Evolutionary conservation across 2,113 vertebrate species (phyloP).

Genomic region (Anthoscopus minutus): DNA sequence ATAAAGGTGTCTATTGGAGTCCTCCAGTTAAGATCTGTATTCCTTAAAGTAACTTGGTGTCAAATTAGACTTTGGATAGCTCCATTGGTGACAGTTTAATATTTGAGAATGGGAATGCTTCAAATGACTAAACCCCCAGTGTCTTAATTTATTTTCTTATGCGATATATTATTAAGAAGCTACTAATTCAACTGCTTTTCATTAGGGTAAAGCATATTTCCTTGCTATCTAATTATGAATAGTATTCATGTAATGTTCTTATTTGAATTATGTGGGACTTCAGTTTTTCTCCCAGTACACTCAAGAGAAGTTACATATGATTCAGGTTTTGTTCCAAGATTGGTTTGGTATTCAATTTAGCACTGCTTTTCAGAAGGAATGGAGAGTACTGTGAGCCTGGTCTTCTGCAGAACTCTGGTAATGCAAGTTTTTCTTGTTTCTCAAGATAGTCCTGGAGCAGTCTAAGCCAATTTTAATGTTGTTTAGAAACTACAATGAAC

Average conservation of each 20-base stretch:
- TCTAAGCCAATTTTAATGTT: conserved; percentile 54
- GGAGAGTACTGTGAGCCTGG: neutral
- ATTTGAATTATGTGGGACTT: neutral
- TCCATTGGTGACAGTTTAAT: neutral
- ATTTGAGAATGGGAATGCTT: neutral
- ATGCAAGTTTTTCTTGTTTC: conserved; percentile 50
- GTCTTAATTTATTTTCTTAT: neutral
- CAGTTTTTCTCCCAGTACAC: neutral
- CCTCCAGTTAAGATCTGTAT: neutral
- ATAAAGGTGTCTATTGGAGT: neutral
- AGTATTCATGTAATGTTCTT: neutral
- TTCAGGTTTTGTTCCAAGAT: neutral
- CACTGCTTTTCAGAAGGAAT: neutral
- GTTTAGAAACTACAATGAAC: conserved; percentile 25
- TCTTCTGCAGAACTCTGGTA: neutral
- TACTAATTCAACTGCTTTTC: neutral
- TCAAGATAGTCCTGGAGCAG: conserved; percentile 26
- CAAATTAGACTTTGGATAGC: neutral
- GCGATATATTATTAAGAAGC: neutral
- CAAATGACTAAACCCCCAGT: neutral
- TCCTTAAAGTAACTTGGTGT: neutral
- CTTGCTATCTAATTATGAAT: neutral
- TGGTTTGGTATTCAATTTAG: neutral
- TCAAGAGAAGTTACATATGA: neutral
- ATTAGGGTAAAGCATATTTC: neutral